Conservation (phyloP, 1,140 invertebrate genomes). For the Neelides sp. region DNA sequence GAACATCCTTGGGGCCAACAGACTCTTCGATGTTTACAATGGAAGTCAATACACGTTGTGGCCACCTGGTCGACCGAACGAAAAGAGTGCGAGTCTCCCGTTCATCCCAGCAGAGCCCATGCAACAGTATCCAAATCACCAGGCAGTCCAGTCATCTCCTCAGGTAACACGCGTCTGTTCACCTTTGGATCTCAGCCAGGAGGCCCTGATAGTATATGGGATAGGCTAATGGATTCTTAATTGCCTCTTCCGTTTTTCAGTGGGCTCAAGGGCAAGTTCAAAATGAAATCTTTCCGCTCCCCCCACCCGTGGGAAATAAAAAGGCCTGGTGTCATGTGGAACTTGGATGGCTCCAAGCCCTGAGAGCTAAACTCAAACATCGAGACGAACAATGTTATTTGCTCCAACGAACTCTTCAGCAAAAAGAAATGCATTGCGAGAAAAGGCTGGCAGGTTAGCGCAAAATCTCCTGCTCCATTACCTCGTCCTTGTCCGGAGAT, state of each 20-base stretch:
- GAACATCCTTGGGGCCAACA: too few species aligned
- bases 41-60: too few species aligned
- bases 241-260: too few species aligned
- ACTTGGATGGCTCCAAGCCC: constrained; percentile 37
- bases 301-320: constrained; percentile 1
- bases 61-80: too few species aligned
- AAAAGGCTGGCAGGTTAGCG: constrained; percentile 50
- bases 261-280: too few species aligned
- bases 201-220: too few species aligned
- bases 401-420: constrained; percentile 46
- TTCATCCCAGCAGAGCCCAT: constrained; percentile 18
- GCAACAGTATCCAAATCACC: neutral
- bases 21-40: too few species aligned
- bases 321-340: constrained; percentile 34
- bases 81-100: constrained; percentile 21
- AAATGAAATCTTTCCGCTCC: too few species aligned
- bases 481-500: neutral
- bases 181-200: too few species aligned
- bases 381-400: constrained; percentile 49
- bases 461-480: neutral
- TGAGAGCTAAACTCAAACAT: constrained; percentile 39
- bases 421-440: constrained; percentile 51
- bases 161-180: too few species aligned
- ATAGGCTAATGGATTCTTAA: too few species aligned
- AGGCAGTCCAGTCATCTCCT: neutral